Evolutionary conservation across 2,797 vertebrate genomes (phyloP), one percentile per base, ranked within the genome.

Genomic region (Oreonectes daqikongensis): DNA sequence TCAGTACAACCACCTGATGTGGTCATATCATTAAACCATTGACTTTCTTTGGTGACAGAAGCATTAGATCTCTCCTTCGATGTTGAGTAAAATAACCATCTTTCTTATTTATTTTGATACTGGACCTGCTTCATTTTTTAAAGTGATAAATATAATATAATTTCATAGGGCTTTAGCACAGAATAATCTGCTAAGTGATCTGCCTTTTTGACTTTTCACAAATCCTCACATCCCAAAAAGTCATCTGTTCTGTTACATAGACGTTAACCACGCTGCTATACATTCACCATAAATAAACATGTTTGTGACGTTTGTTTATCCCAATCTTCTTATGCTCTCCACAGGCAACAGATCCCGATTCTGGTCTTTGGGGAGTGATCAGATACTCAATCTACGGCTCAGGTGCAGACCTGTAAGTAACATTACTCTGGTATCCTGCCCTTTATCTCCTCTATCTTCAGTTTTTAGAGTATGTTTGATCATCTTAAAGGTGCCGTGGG

Each of bases 271-370:
- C 35, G 8, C n/a, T n/a, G n/a, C n/a, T n/a, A n/a, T n/a, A n/a
- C n/a, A n/a, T 35, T 30, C 26, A 30, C 15, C 26, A 8, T 59
- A 11, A 30, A 59, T 30, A 5, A 30, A 3, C 5, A 18, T 53
- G 44, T n/a, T 17, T 12, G 12, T 75, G 35, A 63, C 35, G 22
- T 52, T 67, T 74, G 15, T 46, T 61, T 52, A 52, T 0, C 42
- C 65, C 69, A 79, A 5, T 73, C n/a, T 84, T 28, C 67, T 84
- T 73, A 30, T 83, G 42, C 48, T 77, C 44, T 84, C 67, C 87
- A 50, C 82, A 99, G 98, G 98, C 97, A 60, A 87, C 91, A 80
- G 97, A 99, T 86, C 95, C 96, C 82, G 97, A 99, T 83, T 97
- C 98, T 4, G 97, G 96, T 40, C 90, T 94, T 0, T 98, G 97